A percentile compares a stretch with the other conserved stretches of the same genome.
These are phyloP conservation scores for Circaetus gallicus DNA, from an alignment of 2,113 vertebrate species.

Conservation along the genomic window DNA sequence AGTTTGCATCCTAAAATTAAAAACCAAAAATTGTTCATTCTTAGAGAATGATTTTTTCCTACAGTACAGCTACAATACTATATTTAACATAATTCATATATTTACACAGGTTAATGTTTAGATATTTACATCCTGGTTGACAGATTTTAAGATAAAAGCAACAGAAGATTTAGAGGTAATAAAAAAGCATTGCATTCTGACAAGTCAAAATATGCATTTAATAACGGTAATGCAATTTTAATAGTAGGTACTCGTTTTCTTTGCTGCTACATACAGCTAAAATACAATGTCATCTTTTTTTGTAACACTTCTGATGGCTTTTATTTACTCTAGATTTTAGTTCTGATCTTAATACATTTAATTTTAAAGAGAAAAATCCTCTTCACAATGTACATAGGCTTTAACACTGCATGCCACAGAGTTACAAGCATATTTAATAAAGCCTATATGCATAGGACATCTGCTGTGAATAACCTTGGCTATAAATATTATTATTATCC, in stretches of 20 bases:
- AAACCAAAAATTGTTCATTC: not conserved
- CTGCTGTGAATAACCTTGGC: slow-evolving; percentile 29
- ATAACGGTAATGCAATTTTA: not conserved
- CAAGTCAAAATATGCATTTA: slow-evolving; percentile 32
- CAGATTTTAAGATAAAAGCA: slow-evolving; percentile 22
- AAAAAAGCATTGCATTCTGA: not conserved
- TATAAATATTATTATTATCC: slow-evolving; percentile 45
- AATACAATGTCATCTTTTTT: not conserved
- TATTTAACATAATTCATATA: not conserved
- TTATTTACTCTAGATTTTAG: not conserved
- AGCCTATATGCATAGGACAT: slow-evolving; percentile 1
- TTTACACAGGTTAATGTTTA: not conserved
- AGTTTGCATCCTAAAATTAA: not conserved
- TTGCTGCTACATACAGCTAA: not conserved
- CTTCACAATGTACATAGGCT: not conserved
- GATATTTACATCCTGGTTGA: not conserved
- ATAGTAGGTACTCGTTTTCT: not conserved
- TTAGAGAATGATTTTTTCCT: not conserved
- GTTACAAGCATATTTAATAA: slow-evolving; percentile 33
- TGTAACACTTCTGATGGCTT: not conserved
- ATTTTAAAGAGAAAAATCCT: not conserved
- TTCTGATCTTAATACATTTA: not conserved
- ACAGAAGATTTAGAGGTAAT: not conserved
- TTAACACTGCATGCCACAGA: not conserved
- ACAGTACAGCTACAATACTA: not conserved